phyloP scores from a whole-genome alignment of 1,140 invertebrate genomes.

The Pseudomyrmex pallidus region DNA sequence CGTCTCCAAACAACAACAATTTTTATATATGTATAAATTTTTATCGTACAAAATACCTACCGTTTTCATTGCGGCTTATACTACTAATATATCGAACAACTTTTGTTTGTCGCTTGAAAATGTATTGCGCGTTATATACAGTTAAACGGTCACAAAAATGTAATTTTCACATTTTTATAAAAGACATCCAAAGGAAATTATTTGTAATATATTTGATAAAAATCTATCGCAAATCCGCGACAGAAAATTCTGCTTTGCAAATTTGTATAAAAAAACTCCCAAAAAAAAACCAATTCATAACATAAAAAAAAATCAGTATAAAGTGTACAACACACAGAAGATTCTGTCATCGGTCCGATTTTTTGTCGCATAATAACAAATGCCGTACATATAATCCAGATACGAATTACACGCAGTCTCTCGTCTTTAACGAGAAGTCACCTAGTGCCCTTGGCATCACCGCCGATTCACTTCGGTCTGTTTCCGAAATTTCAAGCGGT shows the following conservation, averaged over 20 bases:
- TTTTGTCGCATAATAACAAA: not conserved
- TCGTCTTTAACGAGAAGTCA: not conserved
- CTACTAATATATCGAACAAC: slow-evolving; percentile 42
- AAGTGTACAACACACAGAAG: slow-evolving; percentile 16
- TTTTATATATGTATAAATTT: too few relatives aligned
- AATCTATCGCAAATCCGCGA: slow-evolving; percentile 1
- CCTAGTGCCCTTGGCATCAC: not conserved
- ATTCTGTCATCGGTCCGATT: slow-evolving; percentile 8
- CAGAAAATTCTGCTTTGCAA: slow-evolving; percentile 13
- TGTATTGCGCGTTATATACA: slow-evolving; percentile 3
- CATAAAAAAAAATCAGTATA: slow-evolving; percentile 20
- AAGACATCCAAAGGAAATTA: slow-evolving; percentile 4
- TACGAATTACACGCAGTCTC: not conserved
- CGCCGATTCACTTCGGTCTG: not conserved
- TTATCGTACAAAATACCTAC: not conserved
- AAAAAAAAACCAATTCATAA: slow-evolving; percentile 18
- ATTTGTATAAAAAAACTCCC: not conserved
- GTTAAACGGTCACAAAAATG: slow-evolving; percentile 37
- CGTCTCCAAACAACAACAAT: slow-evolving; percentile 6
- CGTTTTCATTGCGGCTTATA: not conserved
- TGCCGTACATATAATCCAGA: not conserved
- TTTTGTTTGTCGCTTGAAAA: not conserved
- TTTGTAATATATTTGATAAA: slow-evolving; percentile 2
- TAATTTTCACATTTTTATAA: slow-evolving; percentile 36
- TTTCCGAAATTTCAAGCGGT: not conserved